Evolutionary conservation across 2,888 invertebrate species (phyloP).

Genomic region (Conus canariensis): DNA sequence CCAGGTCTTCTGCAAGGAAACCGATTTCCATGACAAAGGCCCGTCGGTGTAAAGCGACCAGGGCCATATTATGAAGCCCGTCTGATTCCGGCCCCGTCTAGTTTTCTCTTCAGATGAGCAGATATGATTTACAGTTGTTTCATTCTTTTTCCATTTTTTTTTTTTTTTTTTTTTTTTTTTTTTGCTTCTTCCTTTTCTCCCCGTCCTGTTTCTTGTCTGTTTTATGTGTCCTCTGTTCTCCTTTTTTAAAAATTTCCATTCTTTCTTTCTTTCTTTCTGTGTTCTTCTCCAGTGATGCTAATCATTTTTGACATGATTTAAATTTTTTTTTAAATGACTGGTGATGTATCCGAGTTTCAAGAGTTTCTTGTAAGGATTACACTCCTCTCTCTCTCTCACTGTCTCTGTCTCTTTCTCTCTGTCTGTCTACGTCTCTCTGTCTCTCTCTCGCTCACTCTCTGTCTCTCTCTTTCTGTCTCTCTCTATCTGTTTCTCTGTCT

Average conservation of each 20-base stretch:
- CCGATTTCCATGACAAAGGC: too few relatives aligned
- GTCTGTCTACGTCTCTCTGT: background rate
- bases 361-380: too few relatives aligned
- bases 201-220: background rate
- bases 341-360: too few relatives aligned
- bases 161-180: background rate
- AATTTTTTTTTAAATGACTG: too few relatives aligned
- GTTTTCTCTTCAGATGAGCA: background rate
- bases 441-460: background rate
- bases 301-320: too few relatives aligned
- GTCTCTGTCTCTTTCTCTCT: background rate
- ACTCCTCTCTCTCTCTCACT: conserved; percentile 6
- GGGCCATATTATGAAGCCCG: background rate
- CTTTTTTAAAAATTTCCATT: background rate
- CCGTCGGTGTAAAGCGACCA: too few relatives aligned
- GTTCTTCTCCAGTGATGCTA: background rate
- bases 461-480: background rate
- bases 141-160: background rate
- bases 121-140: background rate
- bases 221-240: background rate
- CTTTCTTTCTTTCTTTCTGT: background rate
- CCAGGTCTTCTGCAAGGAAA: too few relatives aligned
- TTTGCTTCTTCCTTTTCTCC: background rate
- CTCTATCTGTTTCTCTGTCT: background rate
- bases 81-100: background rate